These are phyloP conservation scores for Melanerpes aurifrons DNA, from an alignment of 2,113 vertebrate species.

Conservation along the genomic window DNA sequence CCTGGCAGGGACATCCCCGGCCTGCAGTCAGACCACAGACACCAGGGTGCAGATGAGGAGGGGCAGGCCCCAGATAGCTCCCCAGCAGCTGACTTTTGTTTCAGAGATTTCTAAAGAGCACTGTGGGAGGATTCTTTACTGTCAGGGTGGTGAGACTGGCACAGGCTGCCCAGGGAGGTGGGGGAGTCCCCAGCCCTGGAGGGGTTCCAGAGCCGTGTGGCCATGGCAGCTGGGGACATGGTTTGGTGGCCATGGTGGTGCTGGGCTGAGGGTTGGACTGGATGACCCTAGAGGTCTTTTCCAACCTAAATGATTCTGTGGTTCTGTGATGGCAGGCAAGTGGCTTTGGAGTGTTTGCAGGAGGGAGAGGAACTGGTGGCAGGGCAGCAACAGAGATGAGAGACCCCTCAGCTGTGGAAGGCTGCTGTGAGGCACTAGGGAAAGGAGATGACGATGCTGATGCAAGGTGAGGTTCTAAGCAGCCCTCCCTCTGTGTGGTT, in stretches of 20 bases:
- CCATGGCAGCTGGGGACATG: too few relatives aligned
- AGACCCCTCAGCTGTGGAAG: neutral
- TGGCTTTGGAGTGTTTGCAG: fast-evolving
- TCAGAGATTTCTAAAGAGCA: constrained; percentile 67
- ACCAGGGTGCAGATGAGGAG: constrained; percentile 83
- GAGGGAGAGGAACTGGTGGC: neutral
- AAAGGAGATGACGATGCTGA: neutral
- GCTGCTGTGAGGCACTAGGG: neutral
- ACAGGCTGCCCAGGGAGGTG: too few relatives aligned
- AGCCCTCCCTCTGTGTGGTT: fast-evolving
- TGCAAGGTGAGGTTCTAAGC: neutral
- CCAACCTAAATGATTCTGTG: too few relatives aligned
- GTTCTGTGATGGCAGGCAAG: neutral
- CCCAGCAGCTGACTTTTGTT: constrained; percentile 71
- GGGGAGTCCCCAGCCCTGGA: too few relatives aligned
- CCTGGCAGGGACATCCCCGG: constrained; percentile 86
- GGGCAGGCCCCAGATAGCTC: constrained; percentile 64
- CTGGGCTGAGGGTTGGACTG: too few relatives aligned
- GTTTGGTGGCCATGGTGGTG: too few relatives aligned
- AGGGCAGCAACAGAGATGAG: neutral
- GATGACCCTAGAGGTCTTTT: too few relatives aligned
- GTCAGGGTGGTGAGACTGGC: too few relatives aligned
- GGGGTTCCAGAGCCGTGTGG: too few relatives aligned
- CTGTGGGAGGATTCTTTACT: constrained; percentile 14
- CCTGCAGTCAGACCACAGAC: constrained; percentile 84